Evolutionary conservation across 2,113 vertebrate genomes (phyloP).

Genomic region (Brachirus orientalis): DNA sequence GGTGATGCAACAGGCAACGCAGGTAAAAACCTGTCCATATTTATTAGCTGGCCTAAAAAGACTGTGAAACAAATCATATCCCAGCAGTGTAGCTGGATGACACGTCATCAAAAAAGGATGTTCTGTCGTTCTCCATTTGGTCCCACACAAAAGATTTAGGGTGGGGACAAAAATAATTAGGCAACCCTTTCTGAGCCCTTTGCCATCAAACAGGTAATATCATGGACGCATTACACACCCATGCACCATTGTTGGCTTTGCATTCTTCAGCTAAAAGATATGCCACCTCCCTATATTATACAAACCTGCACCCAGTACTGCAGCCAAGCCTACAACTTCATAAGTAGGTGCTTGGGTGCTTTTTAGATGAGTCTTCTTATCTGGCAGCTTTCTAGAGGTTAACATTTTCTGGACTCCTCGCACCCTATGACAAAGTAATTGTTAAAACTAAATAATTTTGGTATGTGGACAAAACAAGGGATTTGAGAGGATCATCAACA

Average conservation of each 20-base stretch:
- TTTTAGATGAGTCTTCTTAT: too few relatives aligned
- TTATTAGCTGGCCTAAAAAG: not conserved
- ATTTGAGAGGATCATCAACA: too few relatives aligned
- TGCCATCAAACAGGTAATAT: slow-evolving; percentile 46
- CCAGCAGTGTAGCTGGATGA: not conserved
- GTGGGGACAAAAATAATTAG: slow-evolving; percentile 57
- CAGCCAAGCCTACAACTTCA: not conserved
- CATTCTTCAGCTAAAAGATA: slow-evolving; percentile 38
- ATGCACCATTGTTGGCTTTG: slow-evolving; percentile 42
- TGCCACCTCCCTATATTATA: slow-evolving; percentile 15
- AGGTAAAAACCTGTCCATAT: slow-evolving; percentile 15
- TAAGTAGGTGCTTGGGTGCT: not conserved
- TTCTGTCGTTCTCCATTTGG: slow-evolving; percentile 11
- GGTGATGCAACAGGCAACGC: not conserved
- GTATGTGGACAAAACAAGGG: too few relatives aligned
- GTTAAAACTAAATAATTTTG: too few relatives aligned
- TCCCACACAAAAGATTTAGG: slow-evolving; percentile 54
- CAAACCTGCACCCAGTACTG: slow-evolving; percentile 12
- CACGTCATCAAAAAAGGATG: too few relatives aligned
- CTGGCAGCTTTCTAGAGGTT: too few relatives aligned
- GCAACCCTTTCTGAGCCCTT: slow-evolving; percentile 24
- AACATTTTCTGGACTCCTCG: too few relatives aligned
- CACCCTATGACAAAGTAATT: too few relatives aligned
- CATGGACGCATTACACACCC: slow-evolving; percentile 51
- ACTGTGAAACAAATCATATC: not conserved